phyloP scores from a whole-genome alignment of 2,797 vertebrate genomes.

The Protonibea diacanthus region DNA sequence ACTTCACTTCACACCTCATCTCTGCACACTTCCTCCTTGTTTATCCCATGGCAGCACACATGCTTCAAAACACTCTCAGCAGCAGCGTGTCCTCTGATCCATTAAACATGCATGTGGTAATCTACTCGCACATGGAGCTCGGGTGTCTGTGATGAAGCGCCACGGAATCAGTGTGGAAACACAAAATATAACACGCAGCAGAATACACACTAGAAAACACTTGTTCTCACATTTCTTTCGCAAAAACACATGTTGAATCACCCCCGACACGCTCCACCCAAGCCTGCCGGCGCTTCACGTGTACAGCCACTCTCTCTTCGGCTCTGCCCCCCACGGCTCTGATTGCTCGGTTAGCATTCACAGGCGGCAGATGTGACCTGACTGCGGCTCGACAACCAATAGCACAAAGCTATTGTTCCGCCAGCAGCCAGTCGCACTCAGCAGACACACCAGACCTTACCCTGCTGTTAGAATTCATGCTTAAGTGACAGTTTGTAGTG shows the following conservation, averaged over 20 bases:
- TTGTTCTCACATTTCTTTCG: constrained; percentile 37
- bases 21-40: constrained; percentile 6
- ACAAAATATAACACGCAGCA: constrained; percentile 12
- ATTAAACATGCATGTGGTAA: constrained; percentile 7
- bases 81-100: not conserved
- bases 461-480: constrained; percentile 35
- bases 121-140: constrained; percentile 38
- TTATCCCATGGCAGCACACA: constrained; percentile 51
- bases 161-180: not conserved
- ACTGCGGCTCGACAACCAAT: constrained; percentile 57
- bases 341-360: constrained; percentile 72
- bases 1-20: constrained; percentile 12
- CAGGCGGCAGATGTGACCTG: constrained; percentile 29
- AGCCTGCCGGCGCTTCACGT: constrained; percentile 68
- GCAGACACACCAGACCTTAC: constrained; percentile 32
- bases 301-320: constrained; percentile 62
- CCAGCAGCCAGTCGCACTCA: constrained; percentile 46
- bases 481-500: not conserved
- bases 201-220: constrained; percentile 10
- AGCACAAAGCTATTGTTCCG: constrained; percentile 27
- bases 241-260: constrained; percentile 72
- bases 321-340: constrained; percentile 62
- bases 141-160: not conserved
- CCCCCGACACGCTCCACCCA: constrained; percentile 47
- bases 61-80: constrained; percentile 31